Evolutionary conservation across 1,140 invertebrate species (phyloP).

Genomic region (Drosophila lini): DNA sequence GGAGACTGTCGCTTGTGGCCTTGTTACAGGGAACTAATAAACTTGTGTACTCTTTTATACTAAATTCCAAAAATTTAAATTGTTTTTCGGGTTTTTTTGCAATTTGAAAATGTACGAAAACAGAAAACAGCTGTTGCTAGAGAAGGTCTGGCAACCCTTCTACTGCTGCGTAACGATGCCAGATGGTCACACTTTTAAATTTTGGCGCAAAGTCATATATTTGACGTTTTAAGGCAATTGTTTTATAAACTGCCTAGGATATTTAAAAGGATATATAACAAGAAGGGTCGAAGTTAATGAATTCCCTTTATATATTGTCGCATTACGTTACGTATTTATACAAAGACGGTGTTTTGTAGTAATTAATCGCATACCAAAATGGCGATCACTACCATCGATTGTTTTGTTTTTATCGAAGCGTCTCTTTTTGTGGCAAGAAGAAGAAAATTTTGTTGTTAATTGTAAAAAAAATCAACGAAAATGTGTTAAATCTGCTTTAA

Average conservation of each 20-base stretch:
- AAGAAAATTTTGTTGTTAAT: background rate
- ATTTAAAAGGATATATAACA: background rate
- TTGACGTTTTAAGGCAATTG: background rate
- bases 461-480: background rate
- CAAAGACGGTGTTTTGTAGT: background rate
- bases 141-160: background rate
- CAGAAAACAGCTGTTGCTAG: background rate
- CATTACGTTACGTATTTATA: no score
- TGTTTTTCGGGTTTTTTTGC: background rate
- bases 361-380: background rate
- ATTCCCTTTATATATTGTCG: no score
- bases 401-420: background rate
- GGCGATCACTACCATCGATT: background rate
- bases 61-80: background rate
- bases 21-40: constrained; percentile 44
- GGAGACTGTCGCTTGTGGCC: constrained; percentile 42
- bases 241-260: background rate
- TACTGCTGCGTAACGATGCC: background rate
- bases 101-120: background rate
- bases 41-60: constrained; percentile 1
- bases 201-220: background rate
- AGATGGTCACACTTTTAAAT: background rate
- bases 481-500: background rate
- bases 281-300: no score
- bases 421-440: background rate